phyloP scores from a whole-genome alignment of 2,888 invertebrate genomes.

The Salticus scenicus region DNA sequence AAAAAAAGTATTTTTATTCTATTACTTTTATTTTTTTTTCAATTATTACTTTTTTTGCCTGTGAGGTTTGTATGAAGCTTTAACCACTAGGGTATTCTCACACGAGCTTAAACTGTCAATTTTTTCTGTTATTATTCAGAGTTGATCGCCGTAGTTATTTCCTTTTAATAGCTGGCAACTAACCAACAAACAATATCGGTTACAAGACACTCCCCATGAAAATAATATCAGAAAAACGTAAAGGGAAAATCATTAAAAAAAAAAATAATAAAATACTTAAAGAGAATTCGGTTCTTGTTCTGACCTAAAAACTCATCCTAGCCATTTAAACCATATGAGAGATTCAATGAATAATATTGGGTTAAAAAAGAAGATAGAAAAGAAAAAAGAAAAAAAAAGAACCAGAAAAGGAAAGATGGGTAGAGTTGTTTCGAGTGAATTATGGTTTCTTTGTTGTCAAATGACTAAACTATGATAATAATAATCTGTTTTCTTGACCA shows the following conservation, averaged over 20 bases:
- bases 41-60: too few species aligned
- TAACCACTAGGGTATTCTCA: too few species aligned
- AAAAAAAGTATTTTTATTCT: too few species aligned
- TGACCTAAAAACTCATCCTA: conserved; percentile 37
- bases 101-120: too few species aligned
- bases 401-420: background rate
- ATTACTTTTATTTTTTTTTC: too few species aligned
- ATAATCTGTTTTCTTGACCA: conserved; percentile 57
- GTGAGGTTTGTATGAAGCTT: too few species aligned
- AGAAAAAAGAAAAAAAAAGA: background rate
- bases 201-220: conserved; percentile 9
- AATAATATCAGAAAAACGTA: background rate
- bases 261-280: background rate
- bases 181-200: conserved; percentile 15
- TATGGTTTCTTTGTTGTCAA: conserved; percentile 64
- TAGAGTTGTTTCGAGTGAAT: conserved; percentile 40
- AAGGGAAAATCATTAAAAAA: background rate
- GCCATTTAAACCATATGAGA: conserved; percentile 38
- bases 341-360: background rate
- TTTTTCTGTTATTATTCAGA: background rate
- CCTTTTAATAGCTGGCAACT: conserved; percentile 3
- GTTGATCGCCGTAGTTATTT: background rate
- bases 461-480: conserved; percentile 41
- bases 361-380: background rate
- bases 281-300: conserved; percentile 9